Base-by-base conservation (phyloP, 2,797 vertebrate genomes). In the Sebastes baramenuke region DNA sequence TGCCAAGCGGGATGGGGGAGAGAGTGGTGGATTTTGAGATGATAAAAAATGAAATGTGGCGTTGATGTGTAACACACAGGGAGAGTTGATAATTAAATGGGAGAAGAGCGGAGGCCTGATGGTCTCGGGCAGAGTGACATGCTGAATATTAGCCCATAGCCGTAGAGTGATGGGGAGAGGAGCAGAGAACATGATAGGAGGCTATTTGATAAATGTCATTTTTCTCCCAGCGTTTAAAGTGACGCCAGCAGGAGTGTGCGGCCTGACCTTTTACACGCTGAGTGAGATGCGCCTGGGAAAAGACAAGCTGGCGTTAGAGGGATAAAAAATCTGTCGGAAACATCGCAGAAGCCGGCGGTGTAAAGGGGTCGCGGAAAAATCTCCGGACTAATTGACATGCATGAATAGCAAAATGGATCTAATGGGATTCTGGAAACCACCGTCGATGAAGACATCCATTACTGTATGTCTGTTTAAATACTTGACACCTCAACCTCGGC, bases 191-290 rank as follows among this genome's bases (percentile, higher is more conserved):
- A 79, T 79, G 81, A 91, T 78, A 59, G 73, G 66, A 83, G 73
- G 78, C 59, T 83, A 81, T 93, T 89, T 92, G 73, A 88, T 89
- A 91, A 90, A 93, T 93, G 90, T 83, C 81, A 92, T 80, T 91
- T 92, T 88, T 83, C 80, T 67, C 77, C 55, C 71, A 65, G 74
- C 81, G 79, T 85, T 90, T 86, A 72, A 86, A 84, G 88, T 77
- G 85, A 83, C 24, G 79, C 80, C 74, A 82, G 86, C 70, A 86
- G 83, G 85, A 84, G 80, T 82, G 70, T 83, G 83, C 13, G 11
- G 77, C 68, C 87, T 93, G 88, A 93, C 91, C 92, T 93, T 94
- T 94, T 80, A 66, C 67, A 73, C 7, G 32, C 85, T 62, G 79
- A 87, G 69, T 49, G 66, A 87, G 73, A 90, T 62, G 55, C 32